Evolutionary conservation across 2,113 vertebrate genomes (phyloP), one percentile per base, ranked within the genome.

Genomic region (Lepisosteus osseus): DNA sequence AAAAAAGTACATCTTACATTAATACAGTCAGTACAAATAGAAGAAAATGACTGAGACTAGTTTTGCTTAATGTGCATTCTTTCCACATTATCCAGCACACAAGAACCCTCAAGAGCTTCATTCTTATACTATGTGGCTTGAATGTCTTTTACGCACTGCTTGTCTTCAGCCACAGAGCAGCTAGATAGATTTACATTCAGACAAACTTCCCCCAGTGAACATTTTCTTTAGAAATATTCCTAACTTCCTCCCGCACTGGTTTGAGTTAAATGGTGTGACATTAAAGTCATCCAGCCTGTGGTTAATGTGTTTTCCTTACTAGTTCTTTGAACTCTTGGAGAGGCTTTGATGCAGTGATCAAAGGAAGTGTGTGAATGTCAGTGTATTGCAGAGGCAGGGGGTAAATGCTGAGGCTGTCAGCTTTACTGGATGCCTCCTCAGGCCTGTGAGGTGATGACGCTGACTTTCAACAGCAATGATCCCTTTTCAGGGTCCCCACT

Each of bases 241-340:
- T 54, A 4, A 14, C 44, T 51, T 68, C 29, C 17, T 68, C 17
- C 67, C 4, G 15, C 67, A 4, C 17, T 42, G 40, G 64, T 14
- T 68, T 40, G 15, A 13, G 67, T 41, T 68, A 68, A 9, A 17
- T 13, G 3, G 17, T 13, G 8, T 51, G 54, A 56, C 47, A 13
- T 59, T 59, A 59, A 59, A 59, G n/a, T 12, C 7, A 59, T 59
- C 13, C 56, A 59, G 7, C n/a, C 56, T 59, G 43, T 12, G 29
- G 45, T 55, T 29, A 15, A 41, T 62, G 67, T 45, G 54, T 7
- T 43, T 54, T 44, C 45, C 45, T 59, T 15, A 8, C 43, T 45
- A n/a, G 71, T 67, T 29, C 67, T 69, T 69, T 76, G 65, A 76
- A 64, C 62, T 75, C 74, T 13, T 17, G 5, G 3, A 44, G 54